Percentiles rank a stretch among this genome's conserved stretches.
phyloP scores from a whole-genome alignment of 2,113 vertebrate genomes.

The Struthio camelus region DNA sequence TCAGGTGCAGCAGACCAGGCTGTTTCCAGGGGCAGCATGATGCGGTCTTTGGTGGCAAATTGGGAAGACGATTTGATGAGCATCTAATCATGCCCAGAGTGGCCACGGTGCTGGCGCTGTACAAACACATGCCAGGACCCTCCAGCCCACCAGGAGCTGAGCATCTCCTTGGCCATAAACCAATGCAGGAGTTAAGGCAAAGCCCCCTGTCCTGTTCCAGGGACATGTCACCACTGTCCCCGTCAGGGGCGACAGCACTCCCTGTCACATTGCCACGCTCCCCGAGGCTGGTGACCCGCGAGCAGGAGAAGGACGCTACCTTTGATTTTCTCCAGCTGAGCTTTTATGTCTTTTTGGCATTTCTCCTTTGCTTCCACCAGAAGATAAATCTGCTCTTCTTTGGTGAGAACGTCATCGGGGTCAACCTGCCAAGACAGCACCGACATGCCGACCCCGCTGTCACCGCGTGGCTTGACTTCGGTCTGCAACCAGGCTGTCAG shows the following conservation, averaged over 20 bases:
- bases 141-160: neutral
- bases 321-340: slow-evolving; percentile 74
- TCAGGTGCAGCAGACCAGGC: too few relatives aligned
- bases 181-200: neutral
- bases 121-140: neutral
- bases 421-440: slow-evolving; percentile 78
- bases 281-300: accelerated
- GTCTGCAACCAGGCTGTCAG: neutral
- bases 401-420: slow-evolving; percentile 88
- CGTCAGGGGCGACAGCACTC: neutral
- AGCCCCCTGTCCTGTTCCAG: neutral
- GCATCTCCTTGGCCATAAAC: neutral
- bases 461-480: accelerated
- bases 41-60: neutral
- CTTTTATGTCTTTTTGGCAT: slow-evolving; percentile 80
- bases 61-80: neutral
- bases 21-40: too few relatives aligned
- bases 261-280: accelerated
- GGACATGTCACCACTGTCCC: neutral
- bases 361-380: slow-evolving; percentile 83
- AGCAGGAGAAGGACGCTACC: slow-evolving; percentile 45
- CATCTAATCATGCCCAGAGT: neutral
- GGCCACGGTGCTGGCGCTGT: neutral
- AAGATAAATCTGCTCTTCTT: slow-evolving; percentile 91
- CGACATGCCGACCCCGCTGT: accelerated